phyloP scores from a whole-genome alignment of 1,140 invertebrate species.

The Drosophila nasuta region DNA sequence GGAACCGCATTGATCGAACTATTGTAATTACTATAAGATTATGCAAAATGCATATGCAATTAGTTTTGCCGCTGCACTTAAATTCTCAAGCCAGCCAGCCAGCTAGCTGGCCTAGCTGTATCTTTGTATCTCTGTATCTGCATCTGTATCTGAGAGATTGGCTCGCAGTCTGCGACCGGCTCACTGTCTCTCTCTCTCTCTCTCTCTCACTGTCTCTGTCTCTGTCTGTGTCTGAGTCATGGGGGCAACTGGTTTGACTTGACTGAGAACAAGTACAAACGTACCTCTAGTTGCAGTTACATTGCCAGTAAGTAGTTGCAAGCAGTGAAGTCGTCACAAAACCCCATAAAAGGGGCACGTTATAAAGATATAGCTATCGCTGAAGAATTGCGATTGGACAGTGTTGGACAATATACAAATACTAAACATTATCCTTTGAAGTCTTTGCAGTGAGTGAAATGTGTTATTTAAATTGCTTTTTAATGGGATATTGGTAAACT shows the following conservation, averaged over 20 bases:
- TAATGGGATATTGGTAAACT: too few species aligned
- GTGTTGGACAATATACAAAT: too few species aligned
- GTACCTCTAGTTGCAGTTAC: slow-evolving; percentile 39
- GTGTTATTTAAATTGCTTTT: too few species aligned
- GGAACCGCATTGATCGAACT: slow-evolving; percentile 65
- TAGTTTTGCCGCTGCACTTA: slow-evolving; percentile 54
- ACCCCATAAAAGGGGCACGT: not conserved
- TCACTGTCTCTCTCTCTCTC: too few species aligned
- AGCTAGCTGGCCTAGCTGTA: not conserved
- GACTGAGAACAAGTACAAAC: slow-evolving; percentile 62
- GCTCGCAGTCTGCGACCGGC: not conserved
- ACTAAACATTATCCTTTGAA: too few species aligned
- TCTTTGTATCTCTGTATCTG: not conserved
- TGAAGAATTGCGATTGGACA: too few species aligned
- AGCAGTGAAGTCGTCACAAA: not conserved
- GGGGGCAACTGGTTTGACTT: slow-evolving; percentile 79
- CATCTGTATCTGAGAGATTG: not conserved
- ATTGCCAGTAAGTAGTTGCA: slow-evolving; percentile 44
- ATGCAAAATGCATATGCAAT: slow-evolving; percentile 83
- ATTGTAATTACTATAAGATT: slow-evolving; percentile 82
- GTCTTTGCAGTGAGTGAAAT: too few species aligned
- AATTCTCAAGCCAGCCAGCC: not conserved
- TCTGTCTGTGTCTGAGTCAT: slow-evolving; percentile 57
- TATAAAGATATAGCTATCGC: not conserved
- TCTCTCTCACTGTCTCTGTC: not conserved